Base-by-base conservation (phyloP, 2,113 vertebrate species). In the Pardalotus punctatus region DNA sequence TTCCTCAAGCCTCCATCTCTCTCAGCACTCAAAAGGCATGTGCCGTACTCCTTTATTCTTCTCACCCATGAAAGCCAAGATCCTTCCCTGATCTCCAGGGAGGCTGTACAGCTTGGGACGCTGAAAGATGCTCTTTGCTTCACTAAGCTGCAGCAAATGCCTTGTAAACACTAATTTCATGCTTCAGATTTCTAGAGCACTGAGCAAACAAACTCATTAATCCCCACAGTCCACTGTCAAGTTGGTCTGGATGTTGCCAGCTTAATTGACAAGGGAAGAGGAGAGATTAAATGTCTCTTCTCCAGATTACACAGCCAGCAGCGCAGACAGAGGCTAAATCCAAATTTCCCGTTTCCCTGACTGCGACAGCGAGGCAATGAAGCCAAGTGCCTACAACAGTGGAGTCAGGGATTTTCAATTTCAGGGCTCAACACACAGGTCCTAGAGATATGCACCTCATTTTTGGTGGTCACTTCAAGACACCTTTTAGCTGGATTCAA, bases 131-230 rank as follows among this genome's bases (percentile, higher is more conserved):
- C 47, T 62, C 66, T 69, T 80, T 94, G 51, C 88, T 61, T 94
- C 72, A 31, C 65, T 94, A 79, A 92, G 82, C 85, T 71, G 69
- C 2, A 6, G 78, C 48, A 81, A 86, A 81, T 57, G 57, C 86
- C 93, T 84, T 76, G 65, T 74, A 94, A 96, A 95, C 61, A 79
- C 57, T 53, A 36, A 94, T 67, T 92, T 86, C 10, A 10, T 84
- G 88, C 94, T 88, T 95, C 50, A 93, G 36, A 86, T 95, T 88
- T 94, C 88, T 61, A 78, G 33, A 93, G 65, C 53, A 67, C 65
- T 42, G 42, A 79, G 58, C 48, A 93, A 92, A 95, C 88, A 74
- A 71, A 86, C 65, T 73, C 62, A 57, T 71, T 83, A 90, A 96
- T 84, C 69, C 86, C 45, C n/a, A 64, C 21, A 38, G 82, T 33